These are phyloP conservation scores for Protobothrops flavoviridis DNA, from an alignment of 2,113 vertebrate species.

Conservation along the genomic window DNA sequence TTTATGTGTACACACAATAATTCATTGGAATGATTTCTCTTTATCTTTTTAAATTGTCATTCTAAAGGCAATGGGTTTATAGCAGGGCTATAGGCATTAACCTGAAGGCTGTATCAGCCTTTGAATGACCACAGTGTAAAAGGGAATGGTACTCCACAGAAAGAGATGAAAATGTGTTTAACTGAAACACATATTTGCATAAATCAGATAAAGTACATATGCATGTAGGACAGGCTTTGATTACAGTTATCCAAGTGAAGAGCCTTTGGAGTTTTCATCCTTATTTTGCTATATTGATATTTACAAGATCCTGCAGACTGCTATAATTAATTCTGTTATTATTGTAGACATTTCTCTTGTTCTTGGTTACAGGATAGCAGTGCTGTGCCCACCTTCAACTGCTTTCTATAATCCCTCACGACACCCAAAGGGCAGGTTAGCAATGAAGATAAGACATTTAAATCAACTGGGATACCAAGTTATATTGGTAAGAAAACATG, in stretches of 20 bases:
- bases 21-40: not conserved
- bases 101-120: not conserved
- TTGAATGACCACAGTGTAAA: not conserved
- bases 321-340: not conserved
- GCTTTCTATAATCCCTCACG: constrained; percentile 76
- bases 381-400: constrained; percentile 71
- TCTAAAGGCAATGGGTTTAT: not conserved
- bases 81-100: not conserved
- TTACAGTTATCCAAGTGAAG: not conserved
- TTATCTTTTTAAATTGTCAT: not conserved
- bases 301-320: constrained; percentile 1
- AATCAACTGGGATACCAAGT: constrained; percentile 79
- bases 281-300: not conserved
- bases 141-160: not conserved
- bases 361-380: constrained; percentile 75
- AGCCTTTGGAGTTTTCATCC: not conserved
- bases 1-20: not conserved
- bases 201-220: not conserved
- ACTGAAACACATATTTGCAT: not conserved
- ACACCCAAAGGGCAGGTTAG: constrained; percentile 76
- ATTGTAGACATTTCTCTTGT: not conserved
- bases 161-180: not conserved
- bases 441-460: constrained; percentile 83
- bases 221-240: not conserved
- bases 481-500: constrained; percentile 79